Base-by-base conservation (phyloP, 2,888 invertebrate species). In the Argyra leucocephala region DNA sequence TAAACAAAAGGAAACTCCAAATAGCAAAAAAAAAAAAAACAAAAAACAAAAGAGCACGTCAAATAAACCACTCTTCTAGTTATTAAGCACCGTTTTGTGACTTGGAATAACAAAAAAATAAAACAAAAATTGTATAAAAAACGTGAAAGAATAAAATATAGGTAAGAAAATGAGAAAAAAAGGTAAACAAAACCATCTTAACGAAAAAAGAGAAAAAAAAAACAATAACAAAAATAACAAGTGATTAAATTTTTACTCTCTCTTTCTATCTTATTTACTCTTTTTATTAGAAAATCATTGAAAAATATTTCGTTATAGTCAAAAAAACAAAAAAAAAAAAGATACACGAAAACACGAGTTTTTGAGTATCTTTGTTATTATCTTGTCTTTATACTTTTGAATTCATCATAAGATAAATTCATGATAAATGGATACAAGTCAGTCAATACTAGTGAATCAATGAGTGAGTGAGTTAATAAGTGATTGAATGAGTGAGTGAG, bases 31-130 rank as follows among this genome's bases (percentile, higher is more conserved):
- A 26, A 31, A 31, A 31, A 31, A 31, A 12, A 10, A n/a, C n/a
- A n/a, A 31, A 31, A 18, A 48, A 48, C 18, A n/a, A 48, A 31
- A 31, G 31, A 10, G 6, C 5, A 12, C 48, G 15, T 18, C 48
- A 48, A 48, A 48, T 18, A 48, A 48, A 48, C 15, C 48, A 48
- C 48, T 48, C 48, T 18, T 48, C 48, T 48, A 48, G 15, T 48
- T 48, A 48, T 48, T 48, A 48, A 48, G 48, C 48, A 48, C 48
- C 48, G 48, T 48, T 48, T 48, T 48, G 48, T 48, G 48, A 48
- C 15, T 48, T 48, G 18, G 18, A 48, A 48, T 18, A 18, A n/a
- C 1, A 48, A 3, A 48, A 48, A 48, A 48, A 5, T 18, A 48
- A 48, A 48, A 15, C 15, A 37, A 37, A 6, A 37, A 37, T 12